phyloP scores from a whole-genome alignment of 2,888 invertebrate genomes.

The Hybos culiciformis region DNA sequence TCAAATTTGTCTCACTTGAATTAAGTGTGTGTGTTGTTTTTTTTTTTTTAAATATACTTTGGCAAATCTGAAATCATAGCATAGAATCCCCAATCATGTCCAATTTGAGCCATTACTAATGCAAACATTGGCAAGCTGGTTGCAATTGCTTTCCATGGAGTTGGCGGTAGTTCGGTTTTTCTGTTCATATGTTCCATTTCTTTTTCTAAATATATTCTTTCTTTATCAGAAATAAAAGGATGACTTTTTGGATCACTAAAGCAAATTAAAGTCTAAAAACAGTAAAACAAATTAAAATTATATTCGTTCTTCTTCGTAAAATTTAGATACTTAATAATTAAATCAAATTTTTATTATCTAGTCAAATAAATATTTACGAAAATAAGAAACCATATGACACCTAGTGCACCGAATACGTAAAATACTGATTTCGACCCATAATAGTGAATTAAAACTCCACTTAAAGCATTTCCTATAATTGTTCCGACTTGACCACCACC shows the following conservation, averaged over 20 bases:
- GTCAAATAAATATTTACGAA: constrained; percentile 39
- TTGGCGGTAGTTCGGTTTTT: constrained; percentile 38
- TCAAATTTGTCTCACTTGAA: no score
- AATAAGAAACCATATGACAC: constrained; percentile 51
- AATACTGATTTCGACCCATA: constrained; percentile 57
- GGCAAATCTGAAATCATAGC: constrained; percentile 47
- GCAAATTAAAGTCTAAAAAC: constrained; percentile 23
- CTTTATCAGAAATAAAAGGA: constrained; percentile 53
- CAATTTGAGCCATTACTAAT: constrained; percentile 49
- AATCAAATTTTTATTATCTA: no score
- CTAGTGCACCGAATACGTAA: constrained; percentile 55
- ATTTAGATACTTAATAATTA: no score
- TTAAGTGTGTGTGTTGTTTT: no score
- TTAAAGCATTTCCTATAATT: constrained; percentile 44
- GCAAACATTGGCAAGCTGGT: constrained; percentile 53
- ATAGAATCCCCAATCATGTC: constrained; percentile 48
- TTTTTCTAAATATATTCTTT: constrained; percentile 46
- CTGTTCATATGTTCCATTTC: constrained; percentile 40
- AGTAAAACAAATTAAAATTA: not conserved
- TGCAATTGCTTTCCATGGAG: constrained; percentile 53
- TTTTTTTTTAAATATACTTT: no score
- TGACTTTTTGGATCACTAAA: constrained; percentile 51
- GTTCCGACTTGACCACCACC: constrained; percentile 53
- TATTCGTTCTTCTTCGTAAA: no score
- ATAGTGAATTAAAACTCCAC: constrained; percentile 50